phyloP scores from a whole-genome alignment of 1,140 invertebrate genomes.

The Hormaphis cornu region DNA sequence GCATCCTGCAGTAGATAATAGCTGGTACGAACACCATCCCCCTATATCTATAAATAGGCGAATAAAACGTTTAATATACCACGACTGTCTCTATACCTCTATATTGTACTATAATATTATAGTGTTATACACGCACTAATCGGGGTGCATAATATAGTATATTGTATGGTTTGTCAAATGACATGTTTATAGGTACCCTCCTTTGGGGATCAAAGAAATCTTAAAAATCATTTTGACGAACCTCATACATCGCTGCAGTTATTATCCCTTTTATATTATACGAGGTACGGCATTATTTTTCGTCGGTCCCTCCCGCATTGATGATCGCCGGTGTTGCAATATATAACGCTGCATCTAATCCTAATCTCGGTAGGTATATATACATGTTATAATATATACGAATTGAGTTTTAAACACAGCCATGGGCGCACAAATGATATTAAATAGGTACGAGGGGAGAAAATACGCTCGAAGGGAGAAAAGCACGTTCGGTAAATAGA shows the following conservation, averaged over 20 bases:
- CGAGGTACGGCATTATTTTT: not conserved
- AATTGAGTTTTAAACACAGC: constrained; percentile 3
- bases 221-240: constrained; percentile 16
- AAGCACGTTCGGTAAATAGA: constrained; percentile 21
- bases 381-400: too few species aligned
- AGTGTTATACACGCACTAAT: not conserved
- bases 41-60: too few species aligned
- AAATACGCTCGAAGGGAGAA: constrained; percentile 8
- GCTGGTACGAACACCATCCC: too few species aligned
- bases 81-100: too few species aligned
- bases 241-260: not conserved
- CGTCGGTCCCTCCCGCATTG: not conserved
- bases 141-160: constrained; percentile 17
- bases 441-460: too few species aligned
- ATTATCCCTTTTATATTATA: not conserved
- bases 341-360: constrained; percentile 4
- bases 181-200: constrained; percentile 13
- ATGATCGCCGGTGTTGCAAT: too few species aligned
- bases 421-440: not conserved
- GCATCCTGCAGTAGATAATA: too few species aligned
- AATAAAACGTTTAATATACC: too few species aligned
- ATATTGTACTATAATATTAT: too few species aligned
- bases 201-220: constrained; percentile 7
- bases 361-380: constrained; percentile 13
- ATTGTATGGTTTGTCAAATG: not conserved